Base-by-base conservation (phyloP, 2,888 invertebrate species). In the Dryobotodes eremita region DNA sequence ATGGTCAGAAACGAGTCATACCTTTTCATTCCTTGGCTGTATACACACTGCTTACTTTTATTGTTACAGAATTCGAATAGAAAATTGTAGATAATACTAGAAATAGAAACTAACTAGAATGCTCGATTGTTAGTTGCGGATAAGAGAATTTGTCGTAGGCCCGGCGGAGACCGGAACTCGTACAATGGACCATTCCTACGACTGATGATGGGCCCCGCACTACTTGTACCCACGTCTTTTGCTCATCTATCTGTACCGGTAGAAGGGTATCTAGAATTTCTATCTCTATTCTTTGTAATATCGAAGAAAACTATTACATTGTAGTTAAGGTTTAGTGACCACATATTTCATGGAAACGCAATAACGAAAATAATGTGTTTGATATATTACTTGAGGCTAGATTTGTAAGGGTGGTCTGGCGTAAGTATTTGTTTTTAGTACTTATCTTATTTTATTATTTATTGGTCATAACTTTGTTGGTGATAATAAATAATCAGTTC, bases 111-210 rank as follows among this genome's bases (percentile, higher is more conserved):
- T 65, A 59, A 71, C 71, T 64, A 84, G 71, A 84, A 57, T 77
- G 53, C n/a, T 72, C 70, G 55, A 50, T 80, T 73, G 80, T 81
- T 59, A 65, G 62, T 65, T 36, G 77, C 85, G 85, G 85, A 85
- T 83, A 84, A 82, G 83, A 77, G 75, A 85, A 89, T 89, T 89
- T 89, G 89, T 88, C 89, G 84, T 65, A 82, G 77, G 73, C 79
- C 75, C 76, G 86, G 71, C 82, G 69, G 85, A 71, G 79, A 72
- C 78, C 84, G 89, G 89, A 84, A 84, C 80, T 66, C 71, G 46
- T 61, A 89, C 88, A 89, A 89, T 88, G 66, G 85, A 57, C 83
- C 75, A 50, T 80, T 82, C 80, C 72, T 64, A 71, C 79, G 66
- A 65, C 70, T 80, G 82, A 79, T 80, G 82, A 76, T 83, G 81